phyloP scores from a whole-genome alignment of 2,888 invertebrate genomes.

The Archaeoteleia sp. region DNA sequence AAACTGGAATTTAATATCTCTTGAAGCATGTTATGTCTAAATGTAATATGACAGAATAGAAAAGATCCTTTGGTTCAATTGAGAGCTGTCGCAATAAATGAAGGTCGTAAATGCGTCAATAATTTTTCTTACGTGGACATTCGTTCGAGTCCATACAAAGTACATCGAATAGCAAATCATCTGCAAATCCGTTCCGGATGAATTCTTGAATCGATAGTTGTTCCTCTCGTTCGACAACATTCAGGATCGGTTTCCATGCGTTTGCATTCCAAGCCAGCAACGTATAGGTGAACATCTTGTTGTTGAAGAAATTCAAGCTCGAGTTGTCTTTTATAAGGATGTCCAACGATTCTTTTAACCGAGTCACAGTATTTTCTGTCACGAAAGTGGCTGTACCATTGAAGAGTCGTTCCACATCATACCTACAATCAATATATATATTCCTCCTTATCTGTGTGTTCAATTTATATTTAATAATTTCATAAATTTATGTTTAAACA shows the following conservation, averaged over 20 bases:
- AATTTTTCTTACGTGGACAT: constrained; percentile 72
- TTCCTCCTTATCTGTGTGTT: no score
- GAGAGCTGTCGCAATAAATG: constrained; percentile 3
- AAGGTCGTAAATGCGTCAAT: not conserved
- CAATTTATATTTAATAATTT: not conserved
- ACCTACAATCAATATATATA: no score
- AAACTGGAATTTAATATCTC: no score
- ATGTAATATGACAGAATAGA: constrained; percentile 2
- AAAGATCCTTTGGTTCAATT: no score
- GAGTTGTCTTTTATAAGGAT: constrained; percentile 62
- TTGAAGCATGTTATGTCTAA: no score
- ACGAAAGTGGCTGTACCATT: constrained; percentile 64
- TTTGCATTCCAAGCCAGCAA: constrained; percentile 64
- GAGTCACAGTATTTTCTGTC: constrained; percentile 61
- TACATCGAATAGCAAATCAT: constrained; percentile 59
- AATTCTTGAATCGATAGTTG: constrained; percentile 57
- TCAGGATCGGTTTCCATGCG: constrained; percentile 76
- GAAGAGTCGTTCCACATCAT: constrained; percentile 65
- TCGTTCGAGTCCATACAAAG: constrained; percentile 63
- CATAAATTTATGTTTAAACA: not conserved
- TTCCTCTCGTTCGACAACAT: constrained; percentile 73
- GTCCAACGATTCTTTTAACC: constrained; percentile 66
- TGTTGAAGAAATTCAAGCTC: constrained; percentile 64
- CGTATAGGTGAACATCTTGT: constrained; percentile 70
- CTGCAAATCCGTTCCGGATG: constrained; percentile 58